A percentile compares a stretch with the other conserved stretches of the same genome.
Conservation (phyloP, 1,140 invertebrate species). For the Piezodorus guildinii region DNA sequence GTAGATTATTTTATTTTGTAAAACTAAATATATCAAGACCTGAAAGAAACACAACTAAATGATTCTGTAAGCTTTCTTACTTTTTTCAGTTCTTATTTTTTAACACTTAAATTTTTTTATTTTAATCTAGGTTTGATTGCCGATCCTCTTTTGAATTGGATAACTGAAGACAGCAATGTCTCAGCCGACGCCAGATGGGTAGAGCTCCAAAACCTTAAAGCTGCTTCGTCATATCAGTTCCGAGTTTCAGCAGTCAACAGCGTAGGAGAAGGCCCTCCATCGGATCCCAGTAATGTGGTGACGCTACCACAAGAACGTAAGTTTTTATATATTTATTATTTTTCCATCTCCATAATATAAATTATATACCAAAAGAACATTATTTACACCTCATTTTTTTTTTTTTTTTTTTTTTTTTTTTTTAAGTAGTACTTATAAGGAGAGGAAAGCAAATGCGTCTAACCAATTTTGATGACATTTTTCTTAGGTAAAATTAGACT, state of each 20-base stretch:
- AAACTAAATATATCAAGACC: too few relatives aligned
- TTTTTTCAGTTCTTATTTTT: too few relatives aligned
- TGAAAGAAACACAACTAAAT: too few relatives aligned
- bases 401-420: not conserved
- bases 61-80: too few relatives aligned
- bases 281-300: slow-evolving; percentile 74
- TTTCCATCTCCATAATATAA: not conserved
- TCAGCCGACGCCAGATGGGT: slow-evolving; percentile 65
- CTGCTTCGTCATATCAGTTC: slow-evolving; percentile 91
- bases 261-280: slow-evolving; percentile 84
- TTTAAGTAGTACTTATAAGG: too few relatives aligned
- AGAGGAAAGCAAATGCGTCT: too few relatives aligned
- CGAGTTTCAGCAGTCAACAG: slow-evolving; percentile 89
- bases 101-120: not conserved
- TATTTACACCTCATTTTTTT: not conserved
- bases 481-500: too few relatives aligned
- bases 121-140: slow-evolving; percentile 57
- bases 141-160: slow-evolving; percentile 74
- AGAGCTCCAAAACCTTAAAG: slow-evolving; percentile 75
- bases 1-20: too few relatives aligned
- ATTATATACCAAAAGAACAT: too few relatives aligned
- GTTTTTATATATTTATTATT: slow-evolving; percentile 29
- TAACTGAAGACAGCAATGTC: slow-evolving; percentile 77
- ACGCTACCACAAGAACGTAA: slow-evolving; percentile 87
- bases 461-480: too few relatives aligned